Conservation (phyloP, 2,113 vertebrate species). For the Oncorhynchus kisutch region DNA sequence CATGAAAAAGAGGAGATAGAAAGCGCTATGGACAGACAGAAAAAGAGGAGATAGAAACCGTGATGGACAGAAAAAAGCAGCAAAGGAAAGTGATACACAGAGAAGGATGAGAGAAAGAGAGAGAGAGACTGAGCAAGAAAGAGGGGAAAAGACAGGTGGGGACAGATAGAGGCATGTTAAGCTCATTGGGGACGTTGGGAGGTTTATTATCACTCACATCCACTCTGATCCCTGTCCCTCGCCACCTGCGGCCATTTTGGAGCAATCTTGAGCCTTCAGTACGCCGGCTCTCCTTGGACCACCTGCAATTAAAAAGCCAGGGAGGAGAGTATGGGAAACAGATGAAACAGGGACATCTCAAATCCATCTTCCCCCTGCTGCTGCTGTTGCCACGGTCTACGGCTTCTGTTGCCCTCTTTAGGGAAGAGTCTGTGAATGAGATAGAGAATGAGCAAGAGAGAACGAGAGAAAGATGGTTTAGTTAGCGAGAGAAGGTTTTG, state of each 20-base stretch:
- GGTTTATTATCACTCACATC: slow-evolving; percentile 23
- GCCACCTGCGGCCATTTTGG: slow-evolving; percentile 20
- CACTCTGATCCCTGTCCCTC: slow-evolving; percentile 16
- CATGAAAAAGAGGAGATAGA: neutral
- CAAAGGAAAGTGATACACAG: neutral
- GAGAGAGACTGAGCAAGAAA: neutral
- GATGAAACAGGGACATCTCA: neutral
- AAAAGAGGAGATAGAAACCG: too few relatives aligned
- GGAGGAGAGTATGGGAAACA: neutral
- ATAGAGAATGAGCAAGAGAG: neutral
- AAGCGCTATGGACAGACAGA: too few relatives aligned
- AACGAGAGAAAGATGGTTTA: neutral
- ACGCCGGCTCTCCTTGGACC: slow-evolving; percentile 4
- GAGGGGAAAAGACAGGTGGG: neutral
- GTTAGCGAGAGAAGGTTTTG: neutral
- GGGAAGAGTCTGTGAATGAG: neutral
- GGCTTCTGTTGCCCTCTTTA: neutral
- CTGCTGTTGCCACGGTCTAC: neutral
- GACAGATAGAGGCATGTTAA: slow-evolving; percentile 12
- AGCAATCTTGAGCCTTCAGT: slow-evolving; percentile 32
- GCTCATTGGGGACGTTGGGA: slow-evolving; percentile 7
- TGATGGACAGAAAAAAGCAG: neutral
- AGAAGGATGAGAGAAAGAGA: neutral
- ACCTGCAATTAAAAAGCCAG: slow-evolving; percentile 33
- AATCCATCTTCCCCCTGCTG: neutral